Base-by-base conservation (phyloP, 2,888 invertebrate genomes). In the Phragmatobia fuliginosa region DNA sequence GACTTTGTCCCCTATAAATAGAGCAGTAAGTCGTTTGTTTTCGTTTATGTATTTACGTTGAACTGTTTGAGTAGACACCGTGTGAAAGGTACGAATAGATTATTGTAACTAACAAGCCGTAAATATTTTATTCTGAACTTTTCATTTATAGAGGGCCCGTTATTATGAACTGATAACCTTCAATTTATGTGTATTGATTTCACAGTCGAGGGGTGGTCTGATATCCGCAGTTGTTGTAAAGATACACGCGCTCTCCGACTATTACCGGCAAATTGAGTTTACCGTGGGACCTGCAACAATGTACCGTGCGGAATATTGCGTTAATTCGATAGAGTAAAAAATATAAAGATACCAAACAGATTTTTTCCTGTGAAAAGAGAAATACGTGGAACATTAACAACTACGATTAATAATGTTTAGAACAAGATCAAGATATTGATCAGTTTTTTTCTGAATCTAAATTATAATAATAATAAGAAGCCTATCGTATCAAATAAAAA, bases 101-200 rank as follows among this genome's bases (percentile, higher is more conserved):
- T 79, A 83, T 80, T 72, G 80, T 76, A 74, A 73, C 76, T 83
- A 87, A 85, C 83, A 82, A 78, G 71, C 82, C 80, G 81, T 88
- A 80, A 87, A 88, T 88, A 82, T 85, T 87, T 85, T 81, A 86
- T 83, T 67, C 61, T 71, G 70, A 70, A 70, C 71, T 75, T 70
- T 67, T 76, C 67, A 68, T 79, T 78, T 78, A 68, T 74, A 65
- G 61, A 32, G 62, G 38, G 62, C 65, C 72, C 75, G 67, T 68
- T 67, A 69, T 33, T 71, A 58, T 61, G 49, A 32, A 67, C 63
- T 66, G 62, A 52, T 49, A 66, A 66, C 56, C 58, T 33, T 68
- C 62, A 69, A 61, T 73, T 32, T 33, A 59, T 59, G 31, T 31
- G n/a, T 61, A 65, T 73, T 70, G 71, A 60, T 61, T 69, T 41